Evolutionary conservation across 2,113 vertebrate species (phyloP), one percentile per base, ranked within the genome.

Genomic region (Nannospalax galili): DNA sequence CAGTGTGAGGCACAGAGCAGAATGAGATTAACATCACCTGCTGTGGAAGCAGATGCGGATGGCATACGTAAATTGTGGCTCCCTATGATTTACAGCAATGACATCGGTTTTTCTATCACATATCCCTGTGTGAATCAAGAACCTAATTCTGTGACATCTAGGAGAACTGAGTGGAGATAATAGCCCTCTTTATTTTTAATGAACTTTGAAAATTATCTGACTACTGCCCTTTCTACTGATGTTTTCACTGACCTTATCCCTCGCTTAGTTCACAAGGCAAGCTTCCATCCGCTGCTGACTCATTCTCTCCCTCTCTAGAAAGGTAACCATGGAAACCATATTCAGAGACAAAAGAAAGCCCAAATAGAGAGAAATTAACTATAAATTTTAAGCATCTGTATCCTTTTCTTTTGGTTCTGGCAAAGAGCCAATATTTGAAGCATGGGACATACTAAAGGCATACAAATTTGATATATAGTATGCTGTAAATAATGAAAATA

Each of bases 281-380:
- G 58, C 22, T 84, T 32, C 70, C 48, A 37, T 42, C 60, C 35
- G 52, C 56, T 24, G 48, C 30, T 91, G 40, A 94, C 42, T 65
- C 42, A 75, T 8, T 12, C 10, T 14, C 58, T 84, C 40, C n/a
- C 52, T 65, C n/a, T 87, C 64, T 45, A 2, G 30, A 92, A 84
- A 58, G 70, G 40, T 74, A 48, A 91, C 90, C 73, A 77, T 72
- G 69, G 87, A 93, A 97, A 93, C 82, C 67, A 40, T 60, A 80
- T 28, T 58, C 35, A 87, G 35, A 78, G 30, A 20, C 35, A 89
- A 82, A 95, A 45, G 15, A 79, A 19, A 65, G 19, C 22, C 40
- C 22, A 62, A 11, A 45, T 4, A 42, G 67, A 80, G 30, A 87
- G 10, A 28, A 15, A 87, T 40, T 58, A 73, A 58, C 84, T 72